These are phyloP conservation scores for Melinopterus prodromus DNA, from an alignment of 2,888 invertebrate genomes.

Conservation along the genomic window DNA sequence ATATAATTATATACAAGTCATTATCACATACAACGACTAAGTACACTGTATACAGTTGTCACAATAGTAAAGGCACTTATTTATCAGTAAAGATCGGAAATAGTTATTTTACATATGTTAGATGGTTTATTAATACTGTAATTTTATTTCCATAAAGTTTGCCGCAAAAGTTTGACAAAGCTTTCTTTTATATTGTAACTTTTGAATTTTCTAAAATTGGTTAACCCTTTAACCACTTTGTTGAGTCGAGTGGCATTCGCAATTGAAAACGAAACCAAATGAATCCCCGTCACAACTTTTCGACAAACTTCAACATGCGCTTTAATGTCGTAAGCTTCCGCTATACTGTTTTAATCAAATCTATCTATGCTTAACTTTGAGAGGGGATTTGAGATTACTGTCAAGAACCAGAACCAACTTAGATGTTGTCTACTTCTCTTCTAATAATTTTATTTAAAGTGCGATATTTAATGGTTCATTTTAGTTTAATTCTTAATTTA, in stretches of 20 bases:
- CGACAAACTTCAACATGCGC: neutral
- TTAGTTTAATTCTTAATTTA: slow-evolving; percentile 1
- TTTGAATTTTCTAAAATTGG: too few species aligned
- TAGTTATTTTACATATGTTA: neutral
- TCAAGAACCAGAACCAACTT: neutral
- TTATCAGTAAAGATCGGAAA: neutral
- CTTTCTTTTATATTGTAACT: neutral
- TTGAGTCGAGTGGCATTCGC: too few species aligned
- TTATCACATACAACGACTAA: slow-evolving; percentile 4
- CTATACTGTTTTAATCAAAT: too few species aligned
- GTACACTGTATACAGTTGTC: neutral
- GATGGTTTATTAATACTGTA: neutral
- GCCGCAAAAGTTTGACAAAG: neutral
- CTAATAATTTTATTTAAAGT: neutral
- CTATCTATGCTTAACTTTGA: too few species aligned
- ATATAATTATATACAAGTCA: neutral
- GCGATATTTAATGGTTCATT: neutral
- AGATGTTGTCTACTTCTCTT: too few species aligned
- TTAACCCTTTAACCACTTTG: too few species aligned
- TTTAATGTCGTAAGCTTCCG: neutral
- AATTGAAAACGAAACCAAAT: neutral
- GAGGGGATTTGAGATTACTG: neutral
- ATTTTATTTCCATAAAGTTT: neutral
- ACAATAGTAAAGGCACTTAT: neutral
- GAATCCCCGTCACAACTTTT: neutral